Percentiles rank a stretch among this genome's conserved stretches.
Evolutionary conservation across 2,888 invertebrate species (phyloP).

Genomic region (Cryptus armator): DNA sequence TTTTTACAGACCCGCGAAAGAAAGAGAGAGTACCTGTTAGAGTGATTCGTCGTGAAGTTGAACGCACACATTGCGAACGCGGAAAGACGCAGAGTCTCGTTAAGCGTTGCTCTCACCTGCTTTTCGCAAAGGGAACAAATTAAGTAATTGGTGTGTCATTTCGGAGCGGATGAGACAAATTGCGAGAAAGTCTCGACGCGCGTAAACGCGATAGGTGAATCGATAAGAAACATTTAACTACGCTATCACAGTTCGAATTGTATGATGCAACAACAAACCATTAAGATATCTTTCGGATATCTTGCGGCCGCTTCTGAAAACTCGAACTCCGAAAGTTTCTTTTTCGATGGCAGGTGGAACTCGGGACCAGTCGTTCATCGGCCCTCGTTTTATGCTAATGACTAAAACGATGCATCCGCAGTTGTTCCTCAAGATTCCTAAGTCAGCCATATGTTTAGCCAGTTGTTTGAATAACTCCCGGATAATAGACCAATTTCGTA

Average conservation of each 20-base stretch:
- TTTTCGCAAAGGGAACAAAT: slow-evolving; percentile 63
- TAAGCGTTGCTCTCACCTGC: slow-evolving; percentile 52
- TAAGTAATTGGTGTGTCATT: slow-evolving; percentile 63
- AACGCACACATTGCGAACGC: slow-evolving; percentile 5
- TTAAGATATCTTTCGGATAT: not conserved
- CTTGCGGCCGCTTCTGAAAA: not conserved
- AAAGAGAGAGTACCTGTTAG: slow-evolving; percentile 37
- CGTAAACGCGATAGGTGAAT: not conserved
- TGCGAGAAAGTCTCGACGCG: slow-evolving; percentile 35
- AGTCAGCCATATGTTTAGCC: slow-evolving; percentile 78
- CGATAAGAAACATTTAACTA: not conserved
- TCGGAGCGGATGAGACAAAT: slow-evolving; percentile 59
- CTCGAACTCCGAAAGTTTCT: not conserved
- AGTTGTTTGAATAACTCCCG: not conserved
- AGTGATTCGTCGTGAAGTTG: slow-evolving; percentile 52
- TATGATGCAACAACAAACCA: not conserved
- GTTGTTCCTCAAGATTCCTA: slow-evolving; percentile 70
- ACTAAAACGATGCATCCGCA: slow-evolving; percentile 13
- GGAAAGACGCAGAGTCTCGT: slow-evolving; percentile 51
- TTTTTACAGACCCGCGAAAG: slow-evolving; percentile 41
- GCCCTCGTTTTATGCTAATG: slow-evolving; percentile 76
- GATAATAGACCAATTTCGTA: too few species aligned
- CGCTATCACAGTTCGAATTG: slow-evolving; percentile 7
- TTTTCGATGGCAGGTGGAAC: slow-evolving; percentile 75
- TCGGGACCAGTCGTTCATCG: slow-evolving; percentile 56